These are phyloP conservation scores for Hydropsyche tenuis DNA, from an alignment of 1,140 invertebrate genomes.

Conservation along the genomic window DNA sequence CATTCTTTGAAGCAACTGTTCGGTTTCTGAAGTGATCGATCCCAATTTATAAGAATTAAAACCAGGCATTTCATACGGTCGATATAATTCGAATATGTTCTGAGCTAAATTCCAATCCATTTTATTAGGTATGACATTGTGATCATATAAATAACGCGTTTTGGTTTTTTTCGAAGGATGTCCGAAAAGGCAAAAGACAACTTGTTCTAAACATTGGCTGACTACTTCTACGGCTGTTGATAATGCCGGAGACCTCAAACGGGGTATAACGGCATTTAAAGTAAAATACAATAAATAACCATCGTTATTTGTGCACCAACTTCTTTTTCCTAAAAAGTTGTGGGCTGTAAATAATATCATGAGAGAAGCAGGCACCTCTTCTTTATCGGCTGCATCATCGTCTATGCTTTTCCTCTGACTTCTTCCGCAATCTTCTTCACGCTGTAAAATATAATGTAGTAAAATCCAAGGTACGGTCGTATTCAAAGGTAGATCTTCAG, in stretches of 20 bases:
- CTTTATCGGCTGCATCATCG: conserved; percentile 63
- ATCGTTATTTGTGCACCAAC: conserved; percentile 79
- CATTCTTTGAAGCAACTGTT: conserved; percentile 79
- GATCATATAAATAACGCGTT: conserved; percentile 77
- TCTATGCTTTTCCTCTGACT: conserved; percentile 53
- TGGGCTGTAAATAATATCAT: conserved; percentile 83
- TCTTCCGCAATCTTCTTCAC: conserved; percentile 64
- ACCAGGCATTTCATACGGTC: conserved; percentile 79
- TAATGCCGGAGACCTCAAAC: conserved; percentile 67
- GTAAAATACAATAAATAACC: conserved; percentile 80
- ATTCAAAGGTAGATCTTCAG: conserved; percentile 72
- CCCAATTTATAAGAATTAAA: conserved; percentile 79
- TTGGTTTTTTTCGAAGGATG: conserved; percentile 82
- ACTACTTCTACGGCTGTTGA: conserved; percentile 66
- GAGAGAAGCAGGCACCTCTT: conserved; percentile 75
- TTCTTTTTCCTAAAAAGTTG: conserved; percentile 78
- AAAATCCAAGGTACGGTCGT: conserved; percentile 83
- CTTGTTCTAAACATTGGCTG: conserved; percentile 82
- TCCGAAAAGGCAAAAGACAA: conserved; percentile 87
- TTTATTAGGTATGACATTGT: conserved; percentile 73
- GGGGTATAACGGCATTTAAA: conserved; percentile 74
- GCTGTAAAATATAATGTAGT: conserved; percentile 77
- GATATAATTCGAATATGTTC: conserved; percentile 84
- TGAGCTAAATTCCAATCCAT: conserved; percentile 81
- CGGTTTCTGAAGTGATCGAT: conserved; percentile 78